Percentiles rank a stretch among this genome's conserved stretches.
Conservation (phyloP, 2,888 invertebrate genomes). For the Micoletzkya japonica region DNA sequence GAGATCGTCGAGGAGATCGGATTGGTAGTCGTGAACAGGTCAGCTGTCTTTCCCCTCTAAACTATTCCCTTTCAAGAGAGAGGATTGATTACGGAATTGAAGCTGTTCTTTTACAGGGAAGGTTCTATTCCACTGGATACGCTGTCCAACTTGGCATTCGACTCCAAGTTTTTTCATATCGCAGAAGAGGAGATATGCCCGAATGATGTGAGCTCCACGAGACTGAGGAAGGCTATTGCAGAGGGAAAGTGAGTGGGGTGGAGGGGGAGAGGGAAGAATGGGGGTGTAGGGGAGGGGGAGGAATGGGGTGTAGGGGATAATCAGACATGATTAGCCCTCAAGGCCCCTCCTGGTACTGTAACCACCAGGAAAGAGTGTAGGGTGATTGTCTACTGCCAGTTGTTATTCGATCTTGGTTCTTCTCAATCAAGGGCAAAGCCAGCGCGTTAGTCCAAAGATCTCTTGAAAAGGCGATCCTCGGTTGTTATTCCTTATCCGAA, state of each 20-base stretch:
- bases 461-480: too few species aligned
- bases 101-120: constrained; percentile 1
- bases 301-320: too few species aligned
- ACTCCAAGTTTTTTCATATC: background rate
- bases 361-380: too few species aligned
- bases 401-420: too few species aligned
- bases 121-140: constrained; percentile 1
- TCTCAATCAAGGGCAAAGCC: too few species aligned
- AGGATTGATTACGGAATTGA: background rate
- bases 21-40: constrained; percentile 5
- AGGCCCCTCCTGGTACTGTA: too few species aligned
- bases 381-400: too few species aligned
- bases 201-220: constrained; percentile 5
- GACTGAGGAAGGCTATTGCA: background rate
- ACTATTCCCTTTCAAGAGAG: background rate
- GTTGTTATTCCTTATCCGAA: too few species aligned
- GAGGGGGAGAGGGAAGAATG: too few species aligned
- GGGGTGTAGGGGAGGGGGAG: too few species aligned
- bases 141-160: background rate
- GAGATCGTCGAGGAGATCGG: constrained; percentile 22
- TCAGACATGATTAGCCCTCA: too few species aligned
- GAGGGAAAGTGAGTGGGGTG: background rate
- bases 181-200: constrained; percentile 2
- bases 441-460: too few species aligned
- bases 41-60: background rate